Evolutionary conservation across 2,797 vertebrate genomes (phyloP).

Genomic region (Myoxocephalus aenaeus): DNA sequence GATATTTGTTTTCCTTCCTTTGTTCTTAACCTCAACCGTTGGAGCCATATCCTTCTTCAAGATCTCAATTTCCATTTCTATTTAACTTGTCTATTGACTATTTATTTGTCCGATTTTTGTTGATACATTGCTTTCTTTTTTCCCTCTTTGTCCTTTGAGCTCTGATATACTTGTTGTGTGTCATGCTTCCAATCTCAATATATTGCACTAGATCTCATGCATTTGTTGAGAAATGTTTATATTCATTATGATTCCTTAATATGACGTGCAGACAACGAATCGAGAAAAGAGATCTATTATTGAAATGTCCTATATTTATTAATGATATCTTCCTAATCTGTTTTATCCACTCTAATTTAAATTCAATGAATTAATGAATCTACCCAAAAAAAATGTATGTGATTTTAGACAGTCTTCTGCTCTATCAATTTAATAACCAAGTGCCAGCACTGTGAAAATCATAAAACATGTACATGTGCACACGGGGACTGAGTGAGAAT

Average conservation of each 20-base stretch:
- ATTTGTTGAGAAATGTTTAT: not conserved
- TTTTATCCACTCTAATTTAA: not conserved
- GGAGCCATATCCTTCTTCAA: slow-evolving; percentile 19
- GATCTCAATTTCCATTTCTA: slow-evolving; percentile 48
- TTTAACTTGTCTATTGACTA: slow-evolving; percentile 21
- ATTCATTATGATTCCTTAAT: not conserved
- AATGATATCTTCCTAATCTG: not conserved
- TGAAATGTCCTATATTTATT: not conserved
- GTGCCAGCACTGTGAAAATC: not conserved
- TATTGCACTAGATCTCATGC: not conserved
- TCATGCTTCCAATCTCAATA: not conserved
- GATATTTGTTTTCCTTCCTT: slow-evolving; percentile 44
- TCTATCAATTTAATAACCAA: not conserved
- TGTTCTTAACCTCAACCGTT: slow-evolving; percentile 35
- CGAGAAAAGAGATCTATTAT: not conserved
- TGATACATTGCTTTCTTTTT: slow-evolving; percentile 3
- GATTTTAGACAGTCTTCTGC: not conserved
- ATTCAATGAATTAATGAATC: not conserved
- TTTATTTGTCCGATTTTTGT: slow-evolving; percentile 1
- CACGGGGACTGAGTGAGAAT: not conserved
- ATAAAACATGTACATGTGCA: not conserved
- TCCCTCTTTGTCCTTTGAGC: not conserved
- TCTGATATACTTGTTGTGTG: not conserved
- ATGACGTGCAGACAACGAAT: not conserved
- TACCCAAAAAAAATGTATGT: not conserved